Percentiles rank a stretch among this genome's conserved stretches.
These are phyloP conservation scores for Amphipyra tragopoginis DNA, from an alignment of 2,888 invertebrate species.

Conservation along the genomic window DNA sequence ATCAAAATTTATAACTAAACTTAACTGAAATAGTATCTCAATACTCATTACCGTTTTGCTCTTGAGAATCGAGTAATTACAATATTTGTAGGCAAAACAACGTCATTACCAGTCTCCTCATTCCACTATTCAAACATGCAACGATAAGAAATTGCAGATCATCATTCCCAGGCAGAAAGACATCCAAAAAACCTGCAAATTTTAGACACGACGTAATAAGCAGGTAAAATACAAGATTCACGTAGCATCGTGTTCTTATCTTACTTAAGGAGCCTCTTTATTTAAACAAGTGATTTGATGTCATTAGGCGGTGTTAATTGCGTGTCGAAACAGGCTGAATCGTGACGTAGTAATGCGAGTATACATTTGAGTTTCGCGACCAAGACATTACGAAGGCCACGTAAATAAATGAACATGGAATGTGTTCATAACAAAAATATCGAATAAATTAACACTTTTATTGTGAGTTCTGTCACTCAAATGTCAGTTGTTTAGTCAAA, in stretches of 20 bases:
- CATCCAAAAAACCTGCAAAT: constrained; percentile 13
- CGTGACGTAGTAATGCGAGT: constrained; percentile 44
- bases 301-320: constrained; percentile 64
- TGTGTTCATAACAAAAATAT: constrained; percentile 30
- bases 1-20: background rate
- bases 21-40: background rate
- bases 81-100: constrained; percentile 8
- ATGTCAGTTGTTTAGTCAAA: constrained; percentile 17
- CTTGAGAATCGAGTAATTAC: constrained; percentile 15
- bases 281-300: constrained; percentile 66
- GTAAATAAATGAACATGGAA: constrained; percentile 41
- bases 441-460: constrained; percentile 47
- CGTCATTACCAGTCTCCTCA: background rate
- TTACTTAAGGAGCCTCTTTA: constrained; percentile 46
- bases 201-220: constrained; percentile 11
- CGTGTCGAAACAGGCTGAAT: constrained; percentile 50
- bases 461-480: constrained; percentile 38
- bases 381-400: constrained; percentile 56
- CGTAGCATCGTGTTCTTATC: constrained; percentile 18
- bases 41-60: constrained; percentile 23
- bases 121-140: constrained; percentile 5
- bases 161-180: constrained; percentile 19
- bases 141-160: constrained; percentile 16
- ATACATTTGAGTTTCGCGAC: constrained; percentile 33
- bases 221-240: constrained; percentile 4